Percentiles rank a stretch among this genome's conserved stretches.
phyloP scores from a whole-genome alignment of 2,113 vertebrate species.

The Leuciscus idus region DNA sequence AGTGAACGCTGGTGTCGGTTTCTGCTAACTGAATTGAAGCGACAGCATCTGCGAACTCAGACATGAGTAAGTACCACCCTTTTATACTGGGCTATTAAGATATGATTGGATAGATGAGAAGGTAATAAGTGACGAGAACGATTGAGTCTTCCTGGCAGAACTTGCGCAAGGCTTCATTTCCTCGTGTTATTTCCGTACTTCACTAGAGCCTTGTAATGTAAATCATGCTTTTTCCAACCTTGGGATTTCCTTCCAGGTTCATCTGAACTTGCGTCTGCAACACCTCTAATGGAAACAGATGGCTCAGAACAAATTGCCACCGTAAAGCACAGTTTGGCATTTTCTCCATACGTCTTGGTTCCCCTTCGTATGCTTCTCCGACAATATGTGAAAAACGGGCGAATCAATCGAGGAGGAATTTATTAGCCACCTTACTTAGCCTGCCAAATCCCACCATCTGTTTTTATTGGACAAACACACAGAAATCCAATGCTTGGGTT shows the following conservation, averaged over 20 bases:
- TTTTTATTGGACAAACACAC: slow-evolving; percentile 56
- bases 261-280: slow-evolving; percentile 51
- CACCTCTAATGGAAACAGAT: slow-evolving; percentile 66
- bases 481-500: slow-evolving; percentile 43
- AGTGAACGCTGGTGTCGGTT: too few relatives aligned
- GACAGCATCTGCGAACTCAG: too few relatives aligned
- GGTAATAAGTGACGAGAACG: too few relatives aligned
- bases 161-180: too few relatives aligned
- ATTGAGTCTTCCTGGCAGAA: too few relatives aligned
- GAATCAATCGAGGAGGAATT: slow-evolving; percentile 69
- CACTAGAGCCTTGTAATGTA: slow-evolving; percentile 18
- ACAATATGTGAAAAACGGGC: slow-evolving; percentile 71
- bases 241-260: slow-evolving; percentile 53
- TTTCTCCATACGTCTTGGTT: slow-evolving; percentile 55
- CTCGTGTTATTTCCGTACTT: slow-evolving; percentile 14
- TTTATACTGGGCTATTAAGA: too few relatives aligned
- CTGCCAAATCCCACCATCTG: slow-evolving; percentile 75
- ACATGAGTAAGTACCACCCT: too few relatives aligned
- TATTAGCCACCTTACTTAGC: slow-evolving; percentile 65
- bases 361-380: slow-evolving; percentile 61
- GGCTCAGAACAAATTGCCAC: slow-evolving; percentile 66
- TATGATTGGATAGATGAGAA: too few relatives aligned
- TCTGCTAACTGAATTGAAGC: too few relatives aligned
- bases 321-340: slow-evolving; percentile 65
- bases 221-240: slow-evolving; percentile 35